Base-by-base conservation (phyloP, 1,140 invertebrate genomes). In the Sarcophaga peregrina region DNA sequence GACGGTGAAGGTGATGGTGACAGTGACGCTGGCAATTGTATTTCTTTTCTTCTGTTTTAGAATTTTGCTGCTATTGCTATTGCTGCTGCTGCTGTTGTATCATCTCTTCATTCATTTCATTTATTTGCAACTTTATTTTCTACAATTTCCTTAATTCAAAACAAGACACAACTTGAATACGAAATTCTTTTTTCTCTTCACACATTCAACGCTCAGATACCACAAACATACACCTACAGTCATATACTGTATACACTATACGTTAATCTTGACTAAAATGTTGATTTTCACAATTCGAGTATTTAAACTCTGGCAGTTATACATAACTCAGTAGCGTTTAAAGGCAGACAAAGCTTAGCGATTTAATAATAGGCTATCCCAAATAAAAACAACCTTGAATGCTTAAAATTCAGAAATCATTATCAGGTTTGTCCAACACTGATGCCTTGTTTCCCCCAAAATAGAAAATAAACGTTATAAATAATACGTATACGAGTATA, bases 81-180 rank as follows among this genome's bases (percentile, higher is more conserved):
- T 68, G 17, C 17, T 20, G 17, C 7, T 68, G 17, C 13, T 58
- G 10, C 3, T 58, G 9, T 20, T 25, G 8, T 68, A 20, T 20
- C n/a, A 20, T 68, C 20, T 25, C 8, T 5, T 68, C 20, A 37
- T 68, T 20, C n/a, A 20, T 68, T 68, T 25, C 8, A 8, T 68
- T 68, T n/a, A n/a, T 20, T 58, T 58, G 54, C 54, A 58, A 58
- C 54, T 58, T 58, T 58, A 58, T 58, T 58, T 58, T 58, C 15
- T 58, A 58, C 54, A 58, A 58, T 58, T 58, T 58, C 54, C n/a
- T 68, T 68, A 68, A 68, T 68, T 20, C n/a, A 68, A 68, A 68
- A 68, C 62, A 68, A 68, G 62, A 68, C 62, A 68, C 75, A 47
- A 78, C 75, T 50, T 78, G 75, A 78, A 78, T 78, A 78, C 48